Percentiles rank a stretch among this genome's conserved stretches.
Conservation (phyloP, 2,797 vertebrate genomes). For the Anguilla pacifica region DNA sequence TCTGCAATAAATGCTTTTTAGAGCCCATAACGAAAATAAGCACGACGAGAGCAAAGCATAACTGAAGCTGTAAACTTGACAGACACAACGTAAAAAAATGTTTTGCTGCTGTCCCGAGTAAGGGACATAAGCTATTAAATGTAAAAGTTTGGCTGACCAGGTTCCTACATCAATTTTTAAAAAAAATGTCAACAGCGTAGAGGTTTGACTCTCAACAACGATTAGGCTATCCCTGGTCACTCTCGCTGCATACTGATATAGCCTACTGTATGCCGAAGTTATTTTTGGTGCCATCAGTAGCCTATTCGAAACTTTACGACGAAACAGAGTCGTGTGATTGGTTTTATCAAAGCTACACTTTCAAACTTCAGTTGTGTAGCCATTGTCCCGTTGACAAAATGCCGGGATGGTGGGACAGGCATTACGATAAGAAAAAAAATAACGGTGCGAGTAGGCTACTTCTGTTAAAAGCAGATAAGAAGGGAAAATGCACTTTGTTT, state of each 20-base stretch:
- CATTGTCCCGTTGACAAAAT: background rate
- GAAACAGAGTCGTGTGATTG: background rate
- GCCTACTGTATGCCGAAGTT: background rate
- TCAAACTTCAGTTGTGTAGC: background rate
- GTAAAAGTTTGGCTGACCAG: background rate
- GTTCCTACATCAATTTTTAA: background rate
- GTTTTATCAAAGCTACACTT: background rate
- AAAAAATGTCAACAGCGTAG: constrained; percentile 2
- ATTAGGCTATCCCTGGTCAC: background rate
- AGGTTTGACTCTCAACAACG: background rate
- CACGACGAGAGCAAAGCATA: background rate
- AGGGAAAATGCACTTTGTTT: background rate
- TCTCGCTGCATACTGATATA: background rate
- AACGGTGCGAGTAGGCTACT: background rate
- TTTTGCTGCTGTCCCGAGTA: background rate
- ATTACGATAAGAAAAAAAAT: background rate
- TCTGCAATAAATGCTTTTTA: background rate
- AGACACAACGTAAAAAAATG: background rate
- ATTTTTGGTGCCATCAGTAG: background rate
- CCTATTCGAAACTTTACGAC: background rate
- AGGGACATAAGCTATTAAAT: background rate
- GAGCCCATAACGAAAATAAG: background rate
- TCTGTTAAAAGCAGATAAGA: background rate
- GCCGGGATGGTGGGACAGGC: background rate
- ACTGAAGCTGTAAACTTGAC: background rate